A percentile compares a stretch with the other conserved stretches of the same genome.
These are phyloP conservation scores for Sebastes elongatus DNA, from an alignment of 2,797 vertebrate species.

Conservation along the genomic window DNA sequence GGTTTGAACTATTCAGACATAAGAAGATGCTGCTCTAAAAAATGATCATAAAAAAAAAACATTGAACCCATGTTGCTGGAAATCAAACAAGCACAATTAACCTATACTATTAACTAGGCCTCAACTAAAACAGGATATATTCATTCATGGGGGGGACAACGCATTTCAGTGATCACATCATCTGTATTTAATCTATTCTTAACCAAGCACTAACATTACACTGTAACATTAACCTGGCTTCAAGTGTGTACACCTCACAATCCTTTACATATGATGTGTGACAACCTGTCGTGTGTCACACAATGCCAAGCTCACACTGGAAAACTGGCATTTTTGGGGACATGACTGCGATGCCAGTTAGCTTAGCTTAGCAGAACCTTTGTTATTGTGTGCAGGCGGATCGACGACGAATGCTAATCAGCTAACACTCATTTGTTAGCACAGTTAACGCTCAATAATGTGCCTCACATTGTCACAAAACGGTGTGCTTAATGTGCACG, in stretches of 20 bases:
- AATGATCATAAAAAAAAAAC: background rate
- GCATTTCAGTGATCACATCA: slow-evolving; percentile 30
- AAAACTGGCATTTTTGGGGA: slow-evolving; percentile 31
- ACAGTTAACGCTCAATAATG: slow-evolving; percentile 20
- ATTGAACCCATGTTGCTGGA: background rate
- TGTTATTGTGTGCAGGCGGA: slow-evolving; percentile 70
- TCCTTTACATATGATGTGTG: too few species aligned
- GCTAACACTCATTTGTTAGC: slow-evolving; percentile 38
- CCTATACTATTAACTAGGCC: slow-evolving; percentile 37
- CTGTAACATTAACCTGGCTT: background rate
- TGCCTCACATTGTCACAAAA: background rate
- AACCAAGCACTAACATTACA: background rate
- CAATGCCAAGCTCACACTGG: background rate
- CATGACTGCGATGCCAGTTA: slow-evolving; percentile 45
- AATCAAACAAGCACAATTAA: background rate
- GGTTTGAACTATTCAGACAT: background rate
- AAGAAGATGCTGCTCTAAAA: background rate
- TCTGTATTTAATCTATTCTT: background rate
- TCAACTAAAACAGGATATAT: slow-evolving; percentile 26
- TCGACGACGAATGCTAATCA: slow-evolving; percentile 56
- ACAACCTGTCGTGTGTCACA: background rate
- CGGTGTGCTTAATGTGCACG: background rate
- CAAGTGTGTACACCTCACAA: too few species aligned
- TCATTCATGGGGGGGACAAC: slow-evolving; percentile 44
- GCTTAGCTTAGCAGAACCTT: slow-evolving; percentile 61